These are phyloP conservation scores for Falcaria lacertinaria DNA, from an alignment of 2,888 invertebrate genomes.

Conservation along the genomic window DNA sequence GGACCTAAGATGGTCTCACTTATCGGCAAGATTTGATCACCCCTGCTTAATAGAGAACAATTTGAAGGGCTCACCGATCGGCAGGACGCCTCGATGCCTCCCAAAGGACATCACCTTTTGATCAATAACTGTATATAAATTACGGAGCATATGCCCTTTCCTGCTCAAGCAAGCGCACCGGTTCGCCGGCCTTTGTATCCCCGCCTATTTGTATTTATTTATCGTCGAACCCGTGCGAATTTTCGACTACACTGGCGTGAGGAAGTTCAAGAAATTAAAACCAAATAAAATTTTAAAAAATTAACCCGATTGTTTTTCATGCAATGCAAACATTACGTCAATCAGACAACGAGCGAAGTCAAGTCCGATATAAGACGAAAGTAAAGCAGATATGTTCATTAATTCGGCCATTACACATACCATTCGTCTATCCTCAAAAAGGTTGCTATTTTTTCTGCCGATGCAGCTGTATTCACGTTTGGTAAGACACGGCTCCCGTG, in stretches of 20 bases:
- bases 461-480: conserved; percentile 43
- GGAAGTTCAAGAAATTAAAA: conserved; percentile 15
- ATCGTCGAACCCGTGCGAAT: conserved; percentile 31
- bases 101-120: conserved; percentile 77
- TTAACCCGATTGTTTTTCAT: too few relatives aligned
- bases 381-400: too few relatives aligned
- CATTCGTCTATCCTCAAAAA: conserved; percentile 3
- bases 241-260: conserved; percentile 21
- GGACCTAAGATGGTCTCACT: conserved; percentile 40
- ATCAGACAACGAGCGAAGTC: too few relatives aligned
- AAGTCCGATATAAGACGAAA: not conserved
- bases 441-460: conserved; percentile 10
- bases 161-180: conserved; percentile 64
- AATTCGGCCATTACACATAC: too few relatives aligned
- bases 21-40: conserved; percentile 68
- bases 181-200: conserved; percentile 59
- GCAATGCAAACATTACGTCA: too few relatives aligned
- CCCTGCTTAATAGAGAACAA: conserved; percentile 63
- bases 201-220: conserved; percentile 34
- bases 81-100: conserved; percentile 63
- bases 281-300: conserved; percentile 4
- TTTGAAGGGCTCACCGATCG: conserved; percentile 56
- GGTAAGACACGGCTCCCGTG: conserved; percentile 20
- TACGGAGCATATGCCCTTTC: conserved; percentile 75
- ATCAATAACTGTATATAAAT: conserved; percentile 80